Base-by-base conservation (phyloP, 2,113 vertebrate genomes). In the Elachura formosa region DNA sequence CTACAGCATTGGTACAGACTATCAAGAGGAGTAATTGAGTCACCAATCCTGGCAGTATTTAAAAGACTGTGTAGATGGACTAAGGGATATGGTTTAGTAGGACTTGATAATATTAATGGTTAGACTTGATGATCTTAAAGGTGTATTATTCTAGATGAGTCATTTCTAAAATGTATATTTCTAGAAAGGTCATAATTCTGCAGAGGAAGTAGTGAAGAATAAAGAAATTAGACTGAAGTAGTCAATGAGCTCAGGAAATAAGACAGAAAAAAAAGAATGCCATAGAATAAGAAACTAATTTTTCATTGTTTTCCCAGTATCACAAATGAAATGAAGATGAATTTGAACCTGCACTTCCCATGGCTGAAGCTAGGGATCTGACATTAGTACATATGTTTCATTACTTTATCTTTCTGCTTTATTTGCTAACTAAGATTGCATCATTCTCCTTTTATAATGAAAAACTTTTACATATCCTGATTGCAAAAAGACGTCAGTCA, bases 141-240 rank as follows among this genome's bases (percentile, higher is more conserved):
- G 26, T 23, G 8, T 25, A 22, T 56, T 12, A 43, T 64, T 80
- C 36, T 29, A 43, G 22, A 21, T n/a, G 14, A 40, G n/a, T n/a
- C n/a, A n/a, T n/a, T n/a, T n/a, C n/a, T n/a, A n/a, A n/a, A n/a
- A n/a, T n/a, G n/a, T n/a, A n/a, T n/a, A n/a, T 59, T 58, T 38
- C 14, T 51, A 82, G 28, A 64, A 25, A 67, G 13, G 23, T 46
- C 36, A 51, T 2, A 2, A 51, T 46, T 62, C n/a, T 56, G 14
- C 6, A 34, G 31, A 69, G 45, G 36, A 26, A 56, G 41, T 17
- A 67, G 31, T 14, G 22, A 67, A 66, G 10, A 11, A 49, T 79
- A 77, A 87, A 80, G 5, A 31, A 55, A 52, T 94, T 91, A 97
- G 77, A 76, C 26, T 67, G 66, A 93, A 92, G 83, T 74, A 92